Evolutionary conservation across 2,888 invertebrate species (phyloP).

Genomic region (Xylota sylvarum): DNA sequence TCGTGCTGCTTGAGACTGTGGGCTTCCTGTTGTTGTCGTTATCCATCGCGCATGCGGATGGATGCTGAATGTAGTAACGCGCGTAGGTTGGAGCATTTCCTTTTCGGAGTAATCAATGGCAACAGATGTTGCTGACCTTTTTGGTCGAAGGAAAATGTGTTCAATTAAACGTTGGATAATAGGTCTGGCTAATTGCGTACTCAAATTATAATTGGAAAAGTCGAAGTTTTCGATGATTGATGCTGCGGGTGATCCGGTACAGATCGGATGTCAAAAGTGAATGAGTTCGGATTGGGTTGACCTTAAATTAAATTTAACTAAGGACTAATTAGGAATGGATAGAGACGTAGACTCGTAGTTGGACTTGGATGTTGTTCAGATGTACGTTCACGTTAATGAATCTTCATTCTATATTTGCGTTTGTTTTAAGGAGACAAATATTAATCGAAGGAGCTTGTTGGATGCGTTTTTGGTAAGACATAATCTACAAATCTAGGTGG

Average conservation of each 20-base stretch:
- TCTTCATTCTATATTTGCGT: too few relatives aligned
- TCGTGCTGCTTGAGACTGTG: slow-evolving; percentile 34
- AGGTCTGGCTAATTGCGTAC: slow-evolving; percentile 54
- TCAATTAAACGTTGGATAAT: slow-evolving; percentile 52
- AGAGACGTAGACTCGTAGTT: too few relatives aligned
- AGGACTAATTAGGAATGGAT: background rate
- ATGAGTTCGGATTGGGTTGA: background rate
- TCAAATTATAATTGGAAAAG: slow-evolving; percentile 19
- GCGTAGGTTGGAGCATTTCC: slow-evolving; percentile 70
- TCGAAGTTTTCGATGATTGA: slow-evolving; percentile 28
- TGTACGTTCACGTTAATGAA: too few relatives aligned
- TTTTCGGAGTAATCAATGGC: slow-evolving; percentile 50
- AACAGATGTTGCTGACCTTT: slow-evolving; percentile 73
- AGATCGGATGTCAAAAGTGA: slow-evolving; percentile 15
- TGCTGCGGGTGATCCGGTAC: slow-evolving; percentile 20
- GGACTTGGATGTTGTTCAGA: too few relatives aligned
- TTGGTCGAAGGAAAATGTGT: slow-evolving; percentile 44
- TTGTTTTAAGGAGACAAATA: too few relatives aligned
- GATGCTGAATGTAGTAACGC: slow-evolving; percentile 50
- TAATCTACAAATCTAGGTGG: too few relatives aligned
- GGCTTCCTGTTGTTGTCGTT: slow-evolving; percentile 51
- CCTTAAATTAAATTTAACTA: background rate
- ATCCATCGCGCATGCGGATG: slow-evolving; percentile 23
- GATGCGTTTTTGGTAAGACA: too few relatives aligned
- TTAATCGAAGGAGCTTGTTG: too few relatives aligned